phyloP scores from a whole-genome alignment of 2,888 invertebrate species.

The Diarsia dahlii region DNA sequence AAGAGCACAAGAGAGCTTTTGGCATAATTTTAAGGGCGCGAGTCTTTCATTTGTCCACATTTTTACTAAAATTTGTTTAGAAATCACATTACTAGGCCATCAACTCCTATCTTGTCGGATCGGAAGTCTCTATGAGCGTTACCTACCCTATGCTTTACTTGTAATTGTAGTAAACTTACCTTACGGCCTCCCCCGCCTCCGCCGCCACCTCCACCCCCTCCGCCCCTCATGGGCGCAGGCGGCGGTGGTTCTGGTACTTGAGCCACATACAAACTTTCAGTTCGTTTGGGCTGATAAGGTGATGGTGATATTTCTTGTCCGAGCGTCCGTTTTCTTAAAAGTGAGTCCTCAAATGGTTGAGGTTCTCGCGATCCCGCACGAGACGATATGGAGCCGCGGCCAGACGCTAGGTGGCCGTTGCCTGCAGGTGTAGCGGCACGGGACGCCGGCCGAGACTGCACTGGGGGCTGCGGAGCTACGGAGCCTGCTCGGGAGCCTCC shows the following conservation, averaged over 20 bases:
- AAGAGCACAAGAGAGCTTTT: background rate
- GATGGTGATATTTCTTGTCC: slow-evolving; percentile 98
- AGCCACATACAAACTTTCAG: slow-evolving; percentile 96
- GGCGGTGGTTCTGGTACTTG: slow-evolving; percentile 87
- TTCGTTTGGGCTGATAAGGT: slow-evolving; percentile 96
- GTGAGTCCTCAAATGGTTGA: slow-evolving; percentile 95
- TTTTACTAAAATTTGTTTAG: background rate
- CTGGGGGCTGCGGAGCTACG: slow-evolving; percentile 94
- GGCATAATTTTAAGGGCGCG: background rate
- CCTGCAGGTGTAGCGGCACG: slow-evolving; percentile 90
- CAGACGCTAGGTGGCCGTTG: slow-evolving; percentile 93
- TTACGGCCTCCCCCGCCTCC: slow-evolving; percentile 85
- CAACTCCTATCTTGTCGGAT: background rate
- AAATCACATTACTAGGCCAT: background rate
- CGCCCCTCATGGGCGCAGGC: slow-evolving; percentile 80
- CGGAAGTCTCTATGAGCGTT: background rate
- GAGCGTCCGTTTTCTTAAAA: slow-evolving; percentile 94
- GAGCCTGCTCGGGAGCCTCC: slow-evolving; percentile 93
- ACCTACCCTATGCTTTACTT: background rate
- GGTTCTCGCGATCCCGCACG: slow-evolving; percentile 86
- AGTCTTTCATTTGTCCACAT: background rate
- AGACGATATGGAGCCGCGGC: slow-evolving; percentile 90
- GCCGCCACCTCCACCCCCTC: slow-evolving; percentile 79
- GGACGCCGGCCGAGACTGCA: slow-evolving; percentile 91
- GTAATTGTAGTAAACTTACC: slow-evolving; percentile 71